A percentile compares a stretch with the other conserved stretches of the same genome.
Evolutionary conservation across 2,888 invertebrate species (phyloP).

Genomic region (Stenchaetothrips biformis): DNA sequence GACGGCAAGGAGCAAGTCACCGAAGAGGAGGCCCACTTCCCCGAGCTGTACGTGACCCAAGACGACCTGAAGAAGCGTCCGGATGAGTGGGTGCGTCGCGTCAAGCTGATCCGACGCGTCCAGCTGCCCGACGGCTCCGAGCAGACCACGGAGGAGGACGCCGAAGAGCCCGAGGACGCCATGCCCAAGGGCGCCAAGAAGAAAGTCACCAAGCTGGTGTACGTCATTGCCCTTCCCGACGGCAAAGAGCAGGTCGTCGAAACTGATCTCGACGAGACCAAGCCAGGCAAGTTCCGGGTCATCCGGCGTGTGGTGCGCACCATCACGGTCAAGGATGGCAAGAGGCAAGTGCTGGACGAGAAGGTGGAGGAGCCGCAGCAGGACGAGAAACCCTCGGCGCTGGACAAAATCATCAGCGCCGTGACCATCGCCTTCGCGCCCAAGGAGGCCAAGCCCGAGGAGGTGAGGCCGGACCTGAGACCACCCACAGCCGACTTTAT

Average conservation of each 20-base stretch:
- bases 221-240: background rate
- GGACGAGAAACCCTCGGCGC: background rate
- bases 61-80: background rate
- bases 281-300: constrained; percentile 4
- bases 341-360: background rate
- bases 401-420: constrained; percentile 10
- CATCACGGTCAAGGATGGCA: background rate
- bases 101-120: background rate
- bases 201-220: background rate
- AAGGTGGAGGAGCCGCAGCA: constrained; percentile 7
- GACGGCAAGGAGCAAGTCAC: constrained; percentile 4
- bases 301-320: background rate
- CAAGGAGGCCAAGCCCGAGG: background rate
- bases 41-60: background rate
- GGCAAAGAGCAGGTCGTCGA: background rate
- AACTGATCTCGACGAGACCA: background rate
- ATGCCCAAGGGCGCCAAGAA: background rate
- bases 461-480: background rate
- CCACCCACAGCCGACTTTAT: background rate
- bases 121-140: background rate
- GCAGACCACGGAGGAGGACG: background rate
- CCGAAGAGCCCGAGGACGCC: background rate
- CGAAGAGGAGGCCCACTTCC: background rate
- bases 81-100: background rate
- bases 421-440: background rate